Conservation (phyloP, 35 echinoderm and acorn worm species). For the Patiria miniata region DNA sequence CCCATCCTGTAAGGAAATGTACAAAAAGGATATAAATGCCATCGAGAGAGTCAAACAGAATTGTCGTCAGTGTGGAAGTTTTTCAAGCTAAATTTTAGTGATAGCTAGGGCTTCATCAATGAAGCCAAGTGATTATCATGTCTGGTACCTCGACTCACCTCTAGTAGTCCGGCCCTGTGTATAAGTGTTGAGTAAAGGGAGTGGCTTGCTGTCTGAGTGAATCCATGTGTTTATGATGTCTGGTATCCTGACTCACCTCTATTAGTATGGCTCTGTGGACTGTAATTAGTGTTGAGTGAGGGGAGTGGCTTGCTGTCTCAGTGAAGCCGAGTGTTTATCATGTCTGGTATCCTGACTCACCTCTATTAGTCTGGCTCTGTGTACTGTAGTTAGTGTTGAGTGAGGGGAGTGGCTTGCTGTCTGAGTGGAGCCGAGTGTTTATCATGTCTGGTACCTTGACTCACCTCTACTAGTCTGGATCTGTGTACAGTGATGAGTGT, state of each 20-base stretch:
- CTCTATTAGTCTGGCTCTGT: slow-evolving; percentile 83
- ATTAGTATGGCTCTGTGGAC: slow-evolving; percentile 78
- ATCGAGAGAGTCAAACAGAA: too few relatives aligned
- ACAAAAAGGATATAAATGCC: background rate
- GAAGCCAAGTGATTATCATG: slow-evolving; percentile 53
- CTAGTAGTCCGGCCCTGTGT: slow-evolving; percentile 75
- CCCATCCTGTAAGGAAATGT: slow-evolving; percentile 77
- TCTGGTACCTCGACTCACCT: slow-evolving; percentile 55
- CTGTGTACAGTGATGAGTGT: slow-evolving; percentile 87
- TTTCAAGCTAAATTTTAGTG: too few relatives aligned
- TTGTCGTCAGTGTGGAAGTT: too few relatives aligned
- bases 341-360: slow-evolving; percentile 35
- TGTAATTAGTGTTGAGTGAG: slow-evolving; percentile 88
- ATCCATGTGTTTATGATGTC: slow-evolving; percentile 36
- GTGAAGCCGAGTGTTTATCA: slow-evolving; percentile 64
- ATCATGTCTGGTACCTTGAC: background rate
- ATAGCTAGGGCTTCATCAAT: too few relatives aligned
- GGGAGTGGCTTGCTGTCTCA: slow-evolving; percentile 60
- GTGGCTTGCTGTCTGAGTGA: slow-evolving; percentile 61
- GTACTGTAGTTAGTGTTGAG: slow-evolving; percentile 80
- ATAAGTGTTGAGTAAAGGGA: slow-evolving; percentile 86
- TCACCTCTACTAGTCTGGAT: slow-evolving; percentile 84
- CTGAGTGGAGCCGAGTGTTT: slow-evolving; percentile 70
- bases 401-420: slow-evolving; percentile 58
- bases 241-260: slow-evolving; percentile 58